Conservation (phyloP, 1,140 invertebrate genomes). For the Eciton burchellii region DNA sequence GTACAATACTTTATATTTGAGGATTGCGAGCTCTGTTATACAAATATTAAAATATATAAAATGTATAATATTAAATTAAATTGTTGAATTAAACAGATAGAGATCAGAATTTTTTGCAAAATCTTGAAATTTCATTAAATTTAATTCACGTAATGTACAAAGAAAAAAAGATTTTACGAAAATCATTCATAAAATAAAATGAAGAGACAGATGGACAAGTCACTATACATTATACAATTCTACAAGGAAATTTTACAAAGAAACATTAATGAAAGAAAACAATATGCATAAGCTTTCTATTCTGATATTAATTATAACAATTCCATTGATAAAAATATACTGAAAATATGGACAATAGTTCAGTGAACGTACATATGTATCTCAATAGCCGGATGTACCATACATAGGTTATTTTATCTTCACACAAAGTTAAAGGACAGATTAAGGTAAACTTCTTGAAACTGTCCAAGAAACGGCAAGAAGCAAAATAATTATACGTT, state of each 20-base stretch:
- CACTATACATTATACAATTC: not conserved
- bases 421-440: not conserved
- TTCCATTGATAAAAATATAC: not conserved
- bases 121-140: not conserved
- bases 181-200: not conserved
- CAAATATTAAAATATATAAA: slow-evolving; percentile 13
- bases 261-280: not conserved
- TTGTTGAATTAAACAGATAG: not conserved
- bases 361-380: not conserved
- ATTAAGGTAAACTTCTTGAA: not conserved
- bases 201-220: not conserved
- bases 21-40: slow-evolving; percentile 7
- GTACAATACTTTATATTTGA: not conserved
- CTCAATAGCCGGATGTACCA: not conserved
- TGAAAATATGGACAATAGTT: not conserved
- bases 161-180: not conserved
- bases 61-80: not conserved
- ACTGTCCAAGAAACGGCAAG: not conserved
- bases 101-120: not conserved
- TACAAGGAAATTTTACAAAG: too few species aligned
- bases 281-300: not conserved
- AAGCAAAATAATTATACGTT: not conserved
- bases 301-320: not conserved
- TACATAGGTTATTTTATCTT: not conserved
- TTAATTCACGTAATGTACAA: not conserved